Evolutionary conservation across 2,113 vertebrate species (phyloP), one percentile per base, ranked within the genome.

Genomic region (Benitochromis conjunctus): DNA sequence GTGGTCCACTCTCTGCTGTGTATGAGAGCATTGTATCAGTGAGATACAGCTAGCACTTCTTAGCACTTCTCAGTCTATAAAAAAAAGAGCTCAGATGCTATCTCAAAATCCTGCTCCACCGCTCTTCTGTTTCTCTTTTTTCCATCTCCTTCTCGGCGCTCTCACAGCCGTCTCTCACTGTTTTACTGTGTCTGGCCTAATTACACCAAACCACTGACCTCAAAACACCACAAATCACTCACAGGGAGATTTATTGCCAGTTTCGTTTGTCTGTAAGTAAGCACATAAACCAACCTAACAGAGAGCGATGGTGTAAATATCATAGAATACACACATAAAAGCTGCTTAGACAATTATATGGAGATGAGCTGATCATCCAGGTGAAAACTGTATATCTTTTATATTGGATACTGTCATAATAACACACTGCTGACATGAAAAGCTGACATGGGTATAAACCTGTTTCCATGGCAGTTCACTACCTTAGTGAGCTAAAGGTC

Each of bases 21-120:
- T 94, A 93, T 94, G 91, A 93, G 91, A 55, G 85, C 92, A 92
- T 94, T 94, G 90, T 94, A 84, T 86, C 85, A 90, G 21, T 29
- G 90, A 92, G 82, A 82, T 92, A 93, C 93, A 94, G 94, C 93
- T 91, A 94, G 90, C 91, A 92, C 94, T 91, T 89, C 91, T 86
- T 86, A 82, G 88, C 53, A 21, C 53, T 55, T 60, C 29, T 60
- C 62, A 55, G 79, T 57, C 82, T 84, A 89, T 92, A 29, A 3
- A 81, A 94, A 91, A 84, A 74, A 85, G 87, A 84, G 57, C 81
- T 84, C 80, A 34, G 81, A 18, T 26, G 38, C 62, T 4, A 87
- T 58, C 71, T 89, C 58, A 90, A 90, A 88, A 87, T 66, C 84
- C 66, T 51, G 41, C 54, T 79, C 62, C 74, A 57, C 56, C 74